Conservation (phyloP, 2,797 vertebrate genomes). For the Sebastes cheni region DNA sequence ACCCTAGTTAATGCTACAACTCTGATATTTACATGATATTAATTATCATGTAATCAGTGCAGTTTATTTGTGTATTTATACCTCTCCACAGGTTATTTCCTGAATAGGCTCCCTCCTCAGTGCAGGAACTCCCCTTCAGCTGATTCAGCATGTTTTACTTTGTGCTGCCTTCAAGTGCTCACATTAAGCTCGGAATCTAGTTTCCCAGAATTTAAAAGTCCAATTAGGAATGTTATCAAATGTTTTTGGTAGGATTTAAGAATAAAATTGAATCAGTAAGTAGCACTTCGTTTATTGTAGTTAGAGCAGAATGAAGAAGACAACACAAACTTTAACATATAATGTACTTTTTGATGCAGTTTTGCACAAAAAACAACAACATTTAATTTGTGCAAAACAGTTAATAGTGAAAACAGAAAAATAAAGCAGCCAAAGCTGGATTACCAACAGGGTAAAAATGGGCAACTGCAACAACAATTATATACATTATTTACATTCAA, state of each 20-base stretch:
- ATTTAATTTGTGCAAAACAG: too few species aligned
- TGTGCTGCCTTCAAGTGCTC: slow-evolving; percentile 44
- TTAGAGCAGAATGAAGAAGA: background rate
- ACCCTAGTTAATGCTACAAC: background rate
- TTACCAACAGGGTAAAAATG: background rate
- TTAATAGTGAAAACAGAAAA: background rate
- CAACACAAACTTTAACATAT: background rate
- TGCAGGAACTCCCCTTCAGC: slow-evolving; percentile 33
- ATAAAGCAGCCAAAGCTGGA: background rate
- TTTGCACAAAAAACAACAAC: background rate
- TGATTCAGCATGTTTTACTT: slow-evolving; percentile 71
- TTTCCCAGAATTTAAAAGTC: accelerated
- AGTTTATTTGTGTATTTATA: background rate
- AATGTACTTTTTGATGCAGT: background rate
- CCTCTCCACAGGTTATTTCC: background rate
- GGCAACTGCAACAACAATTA: background rate
- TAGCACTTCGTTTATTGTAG: background rate
- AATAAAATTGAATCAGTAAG: background rate
- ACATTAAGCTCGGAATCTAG: background rate
- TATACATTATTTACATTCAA: too few species aligned
- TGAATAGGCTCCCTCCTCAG: background rate
- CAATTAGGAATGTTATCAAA: background rate
- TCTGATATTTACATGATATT: background rate
- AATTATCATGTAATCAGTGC: background rate
- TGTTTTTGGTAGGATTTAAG: background rate